phyloP scores from a whole-genome alignment of 2,888 invertebrate species.

The Antitype chi region DNA sequence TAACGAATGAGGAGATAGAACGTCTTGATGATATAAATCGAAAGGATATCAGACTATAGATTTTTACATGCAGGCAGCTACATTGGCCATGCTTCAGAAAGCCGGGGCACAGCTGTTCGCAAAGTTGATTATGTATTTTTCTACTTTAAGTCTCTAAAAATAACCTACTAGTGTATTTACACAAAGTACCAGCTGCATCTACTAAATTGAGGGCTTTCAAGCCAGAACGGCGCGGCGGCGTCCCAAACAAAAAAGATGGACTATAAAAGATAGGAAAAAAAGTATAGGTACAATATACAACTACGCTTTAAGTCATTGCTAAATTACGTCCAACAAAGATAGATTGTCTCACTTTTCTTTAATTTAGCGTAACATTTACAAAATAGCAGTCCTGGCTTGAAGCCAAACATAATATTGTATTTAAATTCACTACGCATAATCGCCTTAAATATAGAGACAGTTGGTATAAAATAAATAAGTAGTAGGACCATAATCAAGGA shows the following conservation, averaged over 20 bases:
- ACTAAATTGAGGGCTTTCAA: background rate
- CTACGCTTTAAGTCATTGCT: slow-evolving; percentile 6
- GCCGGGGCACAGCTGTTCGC: background rate
- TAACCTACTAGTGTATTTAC: too few species aligned
- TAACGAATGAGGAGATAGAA: slow-evolving; percentile 1
- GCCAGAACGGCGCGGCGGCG: background rate
- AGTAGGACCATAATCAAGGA: slow-evolving; percentile 16
- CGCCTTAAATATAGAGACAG: slow-evolving; percentile 37
- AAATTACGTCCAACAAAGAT: slow-evolving; percentile 27
- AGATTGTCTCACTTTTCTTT: slow-evolving; percentile 41
- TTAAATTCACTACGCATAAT: slow-evolving; percentile 53
- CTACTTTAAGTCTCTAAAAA: background rate
- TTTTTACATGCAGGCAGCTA: background rate
- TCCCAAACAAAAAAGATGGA: background rate
- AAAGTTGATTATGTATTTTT: too few species aligned
- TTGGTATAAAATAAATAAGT: slow-evolving; percentile 8
- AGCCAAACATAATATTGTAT: slow-evolving; percentile 49
- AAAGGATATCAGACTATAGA: background rate
- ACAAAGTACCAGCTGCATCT: background rate
- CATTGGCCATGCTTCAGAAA: background rate
- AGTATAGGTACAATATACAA: background rate
- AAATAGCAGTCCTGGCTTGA: slow-evolving; percentile 42
- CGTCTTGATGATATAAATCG: background rate
- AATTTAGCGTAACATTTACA: slow-evolving; percentile 46
- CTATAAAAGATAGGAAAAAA: background rate